Base-by-base conservation (phyloP, 2,888 invertebrate species). In the Malthinus seriepunctatus region DNA sequence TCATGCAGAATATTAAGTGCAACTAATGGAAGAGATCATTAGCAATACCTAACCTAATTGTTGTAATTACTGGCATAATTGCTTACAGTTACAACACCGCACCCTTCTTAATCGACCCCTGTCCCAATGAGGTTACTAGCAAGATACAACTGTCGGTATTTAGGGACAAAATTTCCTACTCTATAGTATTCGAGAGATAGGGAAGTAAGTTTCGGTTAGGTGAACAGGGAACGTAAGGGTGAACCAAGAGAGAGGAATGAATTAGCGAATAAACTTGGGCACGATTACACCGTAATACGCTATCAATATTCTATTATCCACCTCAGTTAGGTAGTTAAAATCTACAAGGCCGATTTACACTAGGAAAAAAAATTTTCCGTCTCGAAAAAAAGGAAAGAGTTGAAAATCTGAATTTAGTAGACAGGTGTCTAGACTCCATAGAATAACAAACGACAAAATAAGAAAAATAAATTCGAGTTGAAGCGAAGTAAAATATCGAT, bases 31-130 rank as follows among this genome's bases (percentile, higher is more conserved):
- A 56, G 49, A 52, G 60, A 56, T 60, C 60, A 60, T 60, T 60
- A 60, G 60, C 53, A 52, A 50, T 60, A 60, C 63, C 56, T 61
- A 61, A 62, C 59, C 57, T 64, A 64, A 64, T 64, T 64, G 63
- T 61, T 50, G 56, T 61, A 61, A 62, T 64, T 64, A 64, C 59
- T 44, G 48, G 46, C 56, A 56, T 64, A 64, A 64, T 64, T 64
- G 56, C 64, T 64, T 57, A 50, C 61, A 61, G 61, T 61, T 61
- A 61, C 53, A 51, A 47, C 57, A 51, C 61, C 57, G 52, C 56
- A 39, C 57, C 57, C 57, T 54, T 57, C 61, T 47, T 57, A 61
- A 61, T 56, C 53, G 61, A 54, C 50, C 51, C 44, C 51, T 48
- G 51, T 55, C 51, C 56, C 56, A 42, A 23, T 35, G 50, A 53